These are phyloP conservation scores for Nothobranchius furzeri DNA, from an alignment of 2,113 vertebrate genomes.

Conservation along the genomic window DNA sequence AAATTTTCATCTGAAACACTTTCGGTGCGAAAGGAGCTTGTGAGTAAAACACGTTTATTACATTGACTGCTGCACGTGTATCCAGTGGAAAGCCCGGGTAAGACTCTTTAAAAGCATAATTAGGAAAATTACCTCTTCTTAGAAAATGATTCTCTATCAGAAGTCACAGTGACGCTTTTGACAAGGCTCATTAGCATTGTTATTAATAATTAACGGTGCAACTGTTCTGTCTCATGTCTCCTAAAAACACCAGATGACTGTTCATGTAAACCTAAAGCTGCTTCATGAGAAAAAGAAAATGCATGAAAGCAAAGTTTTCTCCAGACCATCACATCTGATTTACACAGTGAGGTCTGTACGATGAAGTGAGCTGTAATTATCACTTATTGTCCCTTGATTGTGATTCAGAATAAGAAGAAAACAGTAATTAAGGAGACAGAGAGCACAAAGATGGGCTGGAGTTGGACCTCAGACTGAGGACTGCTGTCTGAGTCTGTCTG, in stretches of 20 bases:
- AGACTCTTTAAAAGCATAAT: conserved; percentile 17
- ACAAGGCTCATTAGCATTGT: conserved; percentile 38
- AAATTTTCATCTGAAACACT: no score
- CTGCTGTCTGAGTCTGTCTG: conserved; percentile 39
- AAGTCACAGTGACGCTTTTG: conserved; percentile 22
- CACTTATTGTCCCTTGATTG: conserved; percentile 48
- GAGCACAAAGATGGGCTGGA: conserved; percentile 26
- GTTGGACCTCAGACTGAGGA: conserved; percentile 32
- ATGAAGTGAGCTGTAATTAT: conserved; percentile 33
- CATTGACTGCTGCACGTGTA: no score
- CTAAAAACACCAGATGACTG: conserved; percentile 6
- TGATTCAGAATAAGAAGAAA: conserved; percentile 56
- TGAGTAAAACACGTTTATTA: no score
- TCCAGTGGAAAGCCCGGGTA: no score
- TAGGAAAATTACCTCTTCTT: conserved; percentile 18
- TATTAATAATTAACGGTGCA: conserved; percentile 3
- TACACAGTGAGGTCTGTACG: conserved; percentile 23
- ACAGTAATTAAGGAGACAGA: conserved; percentile 58
- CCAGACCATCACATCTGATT: conserved; percentile 24
- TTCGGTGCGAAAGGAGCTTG: no score
- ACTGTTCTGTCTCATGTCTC: conserved; percentile 23
- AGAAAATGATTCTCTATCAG: conserved; percentile 16
- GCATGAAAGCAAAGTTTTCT: not conserved
- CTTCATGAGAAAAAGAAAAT: not conserved
- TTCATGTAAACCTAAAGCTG: not conserved